Conservation (phyloP, 2,888 invertebrate genomes). For the Thumatha senex region DNA sequence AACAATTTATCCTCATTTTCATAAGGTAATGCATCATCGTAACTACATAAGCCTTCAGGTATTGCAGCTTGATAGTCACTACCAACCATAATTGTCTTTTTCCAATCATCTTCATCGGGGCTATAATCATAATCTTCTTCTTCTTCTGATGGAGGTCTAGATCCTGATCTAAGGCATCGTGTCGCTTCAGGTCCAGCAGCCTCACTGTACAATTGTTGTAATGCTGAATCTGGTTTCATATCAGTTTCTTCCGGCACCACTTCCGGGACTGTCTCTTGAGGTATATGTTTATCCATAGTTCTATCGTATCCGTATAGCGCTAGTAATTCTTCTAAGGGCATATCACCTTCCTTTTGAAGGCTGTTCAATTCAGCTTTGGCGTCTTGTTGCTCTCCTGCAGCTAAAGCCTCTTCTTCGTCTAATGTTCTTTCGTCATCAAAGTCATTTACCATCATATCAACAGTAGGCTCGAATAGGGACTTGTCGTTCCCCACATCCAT, state of each 20-base stretch:
- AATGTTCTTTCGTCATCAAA: constrained; percentile 98
- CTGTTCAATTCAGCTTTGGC: constrained; percentile 94
- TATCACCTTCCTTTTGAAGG: constrained; percentile 96
- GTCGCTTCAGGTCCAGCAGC: constrained; percentile 71
- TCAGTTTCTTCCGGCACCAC: constrained; percentile 67
- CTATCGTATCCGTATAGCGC: constrained; percentile 92
- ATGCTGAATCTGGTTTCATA: constrained; percentile 71
- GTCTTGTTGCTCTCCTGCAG: constrained; percentile 92
- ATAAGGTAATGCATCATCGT: constrained; percentile 96
- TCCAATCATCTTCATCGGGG: constrained; percentile 94
- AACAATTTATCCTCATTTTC: constrained; percentile 97
- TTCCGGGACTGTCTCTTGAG: constrained; percentile 56
- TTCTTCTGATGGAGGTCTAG: constrained; percentile 90
- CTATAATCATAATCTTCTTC: constrained; percentile 93
- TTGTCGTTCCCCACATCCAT: constrained; percentile 82
- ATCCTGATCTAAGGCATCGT: constrained; percentile 83
- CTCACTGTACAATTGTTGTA: constrained; percentile 72
- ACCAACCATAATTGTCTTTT: constrained; percentile 98
- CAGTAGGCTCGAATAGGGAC: constrained; percentile 93
- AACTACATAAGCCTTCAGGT: constrained; percentile 95
- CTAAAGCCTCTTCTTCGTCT: constrained; percentile 98
- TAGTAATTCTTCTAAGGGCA: constrained; percentile 96
- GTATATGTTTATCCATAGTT: constrained; percentile 68
- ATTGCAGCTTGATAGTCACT: constrained; percentile 96
- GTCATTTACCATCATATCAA: constrained; percentile 98